Evolutionary conservation across 1,140 invertebrate genomes (phyloP), one percentile per base, ranked within the genome.

Genomic region (Drosophila obscura): DNA sequence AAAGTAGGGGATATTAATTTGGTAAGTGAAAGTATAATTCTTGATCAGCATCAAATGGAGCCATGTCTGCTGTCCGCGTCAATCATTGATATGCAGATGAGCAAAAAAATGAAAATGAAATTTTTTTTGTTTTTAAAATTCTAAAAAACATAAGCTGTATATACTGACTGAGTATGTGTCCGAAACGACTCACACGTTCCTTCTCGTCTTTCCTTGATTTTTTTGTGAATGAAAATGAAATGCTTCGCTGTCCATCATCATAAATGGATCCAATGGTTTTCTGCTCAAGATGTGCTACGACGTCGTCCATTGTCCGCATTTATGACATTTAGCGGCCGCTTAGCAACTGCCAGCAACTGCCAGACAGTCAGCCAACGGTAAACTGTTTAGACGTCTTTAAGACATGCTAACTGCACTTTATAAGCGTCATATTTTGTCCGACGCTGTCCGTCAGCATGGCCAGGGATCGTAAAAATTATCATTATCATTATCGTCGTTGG

Each of bases 391-490:
- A 88, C 71, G 61, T 71, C 62, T 78, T 87, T 78, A 87, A 72
- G 59, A 68, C 77, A 81, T 83, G 83, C 83, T 87, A 87, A 87
- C 82, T 87, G 82, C 82, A 83, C 62, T 83, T 82, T 84, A 79
- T 75, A 73, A 53, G 75, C 79, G 43, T 79, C 80, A 87, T 81
- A 87, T 77, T 81, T 85, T 75, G 77, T 77, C 71, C 55, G 66
- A 46, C 39, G 19, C 5, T 24, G 53, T 66, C 65, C 60, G 68
- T 76, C 53, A 28, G 62, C 58, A 72, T 79, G 73, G 22, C 22
- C 22, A 24, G 2, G 22, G 63, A 80, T 85, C 83, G 64, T 82
- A 68, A 88, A 88, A 82, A 88, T 87, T 79, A 88, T 87, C 83
- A 85, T 85, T 78, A 85, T 87, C 75, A 84, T 84, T 77, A 84